These are phyloP conservation scores for Araneus ventricosus DNA, from an alignment of 1,140 invertebrate genomes.

Conservation along the genomic window DNA sequence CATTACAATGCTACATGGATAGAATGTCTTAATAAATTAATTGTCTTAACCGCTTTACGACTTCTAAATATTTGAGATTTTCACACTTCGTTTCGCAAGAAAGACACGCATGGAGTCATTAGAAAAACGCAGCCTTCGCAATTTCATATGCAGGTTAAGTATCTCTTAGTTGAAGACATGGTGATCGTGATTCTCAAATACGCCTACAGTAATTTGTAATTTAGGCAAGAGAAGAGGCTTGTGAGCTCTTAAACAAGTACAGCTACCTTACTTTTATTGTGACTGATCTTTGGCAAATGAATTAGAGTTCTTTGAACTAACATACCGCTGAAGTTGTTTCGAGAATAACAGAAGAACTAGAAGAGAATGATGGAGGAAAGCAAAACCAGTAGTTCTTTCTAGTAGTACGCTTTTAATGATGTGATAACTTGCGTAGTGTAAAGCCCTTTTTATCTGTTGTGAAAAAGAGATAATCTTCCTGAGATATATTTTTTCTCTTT, in stretches of 20 bases:
- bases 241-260: neutral
- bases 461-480: no score
- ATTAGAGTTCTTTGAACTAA: neutral
- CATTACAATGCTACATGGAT: neutral
- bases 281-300: neutral
- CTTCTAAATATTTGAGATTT: neutral
- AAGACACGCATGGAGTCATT: neutral
- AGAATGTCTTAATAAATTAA: neutral
- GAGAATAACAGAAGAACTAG: neutral
- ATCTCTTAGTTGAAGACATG: neutral
- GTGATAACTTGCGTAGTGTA: no score
- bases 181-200: neutral
- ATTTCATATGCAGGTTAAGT: slow-evolving; percentile 57
- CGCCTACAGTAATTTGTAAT: neutral
- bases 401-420: no score
- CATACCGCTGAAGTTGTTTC: neutral
- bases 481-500: no score
- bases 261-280: neutral
- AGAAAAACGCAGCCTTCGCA: neutral
- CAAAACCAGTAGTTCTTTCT: no score
- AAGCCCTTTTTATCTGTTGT: no score
- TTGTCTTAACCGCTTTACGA: neutral
- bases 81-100: neutral
- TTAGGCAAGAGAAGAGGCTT: neutral
- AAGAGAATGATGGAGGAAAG: neutral